Conservation (phyloP, 2,888 invertebrate species). For the Tromatobia lineatoria region DNA sequence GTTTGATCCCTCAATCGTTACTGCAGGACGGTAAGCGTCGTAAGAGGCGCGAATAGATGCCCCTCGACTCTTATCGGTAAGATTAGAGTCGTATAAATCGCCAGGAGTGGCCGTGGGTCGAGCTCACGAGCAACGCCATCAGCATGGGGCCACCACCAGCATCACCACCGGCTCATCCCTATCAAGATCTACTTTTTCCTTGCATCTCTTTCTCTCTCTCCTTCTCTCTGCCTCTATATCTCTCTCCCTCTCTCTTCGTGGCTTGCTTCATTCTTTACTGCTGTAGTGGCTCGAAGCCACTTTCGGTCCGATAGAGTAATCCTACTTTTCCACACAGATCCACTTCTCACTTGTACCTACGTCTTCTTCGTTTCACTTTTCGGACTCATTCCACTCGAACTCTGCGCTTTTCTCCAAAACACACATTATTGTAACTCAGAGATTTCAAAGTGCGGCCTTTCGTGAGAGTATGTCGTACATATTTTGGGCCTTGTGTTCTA, state of each 20-base stretch:
- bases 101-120: slow-evolving; percentile 44
- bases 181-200: slow-evolving; percentile 47
- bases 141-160: slow-evolving; percentile 23
- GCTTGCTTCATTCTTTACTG: slow-evolving; percentile 20
- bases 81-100: slow-evolving; percentile 62
- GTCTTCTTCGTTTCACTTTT: slow-evolving; percentile 18
- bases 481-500: neutral
- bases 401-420: too few species aligned
- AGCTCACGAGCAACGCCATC: slow-evolving; percentile 34
- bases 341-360: slow-evolving; percentile 16
- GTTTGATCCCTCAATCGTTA: slow-evolving; percentile 33
- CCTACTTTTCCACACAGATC: slow-evolving; percentile 4
- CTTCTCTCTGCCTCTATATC: neutral
- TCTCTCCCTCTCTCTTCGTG: neutral
- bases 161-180: slow-evolving; percentile 36
- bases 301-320: slow-evolving; percentile 15
- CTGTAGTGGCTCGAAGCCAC: slow-evolving; percentile 14
- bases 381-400: neutral
- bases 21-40: slow-evolving; percentile 14
- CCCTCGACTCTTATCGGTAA: slow-evolving; percentile 47
- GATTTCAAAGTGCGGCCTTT: neutral
- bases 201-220: neutral
- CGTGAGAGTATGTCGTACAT: neutral
- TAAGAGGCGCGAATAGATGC: slow-evolving; percentile 51
- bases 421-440: slow-evolving; percentile 24